These are phyloP conservation scores for Lucilia cuprina DNA, from an alignment of 1,140 invertebrate species.

Conservation along the genomic window DNA sequence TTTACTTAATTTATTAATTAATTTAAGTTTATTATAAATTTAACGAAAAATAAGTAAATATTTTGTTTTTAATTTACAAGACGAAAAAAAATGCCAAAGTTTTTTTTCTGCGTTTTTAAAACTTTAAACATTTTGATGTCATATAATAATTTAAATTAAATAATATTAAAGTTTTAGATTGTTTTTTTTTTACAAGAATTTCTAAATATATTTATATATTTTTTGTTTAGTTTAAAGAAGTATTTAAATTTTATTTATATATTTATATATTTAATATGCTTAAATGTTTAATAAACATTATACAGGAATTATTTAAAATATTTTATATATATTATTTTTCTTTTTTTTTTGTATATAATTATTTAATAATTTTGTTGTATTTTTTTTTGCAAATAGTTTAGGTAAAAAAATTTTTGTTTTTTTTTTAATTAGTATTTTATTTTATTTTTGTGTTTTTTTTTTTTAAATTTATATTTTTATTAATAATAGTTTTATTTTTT, in stretches of 20 bases:
- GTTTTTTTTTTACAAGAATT: background rate
- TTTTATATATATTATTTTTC: background rate
- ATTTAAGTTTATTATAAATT: background rate
- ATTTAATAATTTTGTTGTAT: background rate
- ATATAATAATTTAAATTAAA: conserved; percentile 9
- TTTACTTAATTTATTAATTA: too few species aligned
- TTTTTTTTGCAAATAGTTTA: too few species aligned
- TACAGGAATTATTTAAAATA: conserved; percentile 32
- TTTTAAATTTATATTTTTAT: too few species aligned
- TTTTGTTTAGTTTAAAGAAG: background rate
- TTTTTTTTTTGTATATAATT: background rate
- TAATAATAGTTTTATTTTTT: too few species aligned
- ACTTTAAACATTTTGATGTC: background rate
- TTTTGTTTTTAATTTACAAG: background rate
- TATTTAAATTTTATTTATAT: background rate
- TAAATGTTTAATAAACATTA: conserved; percentile 18
- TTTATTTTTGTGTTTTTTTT: background rate
- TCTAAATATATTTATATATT: background rate
- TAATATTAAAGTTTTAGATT: background rate
- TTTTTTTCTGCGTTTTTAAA: background rate
- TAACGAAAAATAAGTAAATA: background rate
- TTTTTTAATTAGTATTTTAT: background rate
- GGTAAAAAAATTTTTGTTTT: background rate
- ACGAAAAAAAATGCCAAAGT: background rate
- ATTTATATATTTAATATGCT: background rate